Percentiles rank a stretch among this genome's conserved stretches.
Evolutionary conservation across 2,888 invertebrate species (phyloP).

Genomic region (Ophraella communa): DNA sequence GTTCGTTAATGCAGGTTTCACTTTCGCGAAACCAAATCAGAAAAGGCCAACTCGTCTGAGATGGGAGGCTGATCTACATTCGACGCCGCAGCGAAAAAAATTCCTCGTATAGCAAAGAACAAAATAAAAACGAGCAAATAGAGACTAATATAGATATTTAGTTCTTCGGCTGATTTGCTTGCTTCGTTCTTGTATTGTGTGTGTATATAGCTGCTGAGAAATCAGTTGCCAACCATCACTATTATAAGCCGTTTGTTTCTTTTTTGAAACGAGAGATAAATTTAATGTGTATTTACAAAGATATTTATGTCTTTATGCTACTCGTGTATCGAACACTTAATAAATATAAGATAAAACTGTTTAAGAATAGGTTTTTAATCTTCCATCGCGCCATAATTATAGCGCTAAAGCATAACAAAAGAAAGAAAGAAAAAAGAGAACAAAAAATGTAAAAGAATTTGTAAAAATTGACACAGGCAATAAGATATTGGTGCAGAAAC

Average conservation of each 20-base stretch:
- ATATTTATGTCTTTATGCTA: slow-evolving; percentile 32
- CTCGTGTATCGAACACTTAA: slow-evolving; percentile 33
- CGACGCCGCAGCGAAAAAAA: slow-evolving; percentile 26
- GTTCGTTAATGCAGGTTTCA: slow-evolving; percentile 40
- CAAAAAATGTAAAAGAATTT: too few species aligned
- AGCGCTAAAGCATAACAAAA: too few species aligned
- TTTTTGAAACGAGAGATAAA: too few species aligned
- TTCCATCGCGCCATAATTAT: slow-evolving; percentile 28
- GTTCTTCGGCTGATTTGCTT: too few species aligned
- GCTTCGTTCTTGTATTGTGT: too few species aligned
- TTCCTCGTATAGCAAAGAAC: neutral
- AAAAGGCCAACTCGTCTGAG: slow-evolving; percentile 18
- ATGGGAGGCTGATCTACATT: slow-evolving; percentile 35
- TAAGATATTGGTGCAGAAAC: too few species aligned
- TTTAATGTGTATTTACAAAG: slow-evolving; percentile 16
- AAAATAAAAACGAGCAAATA: too few species aligned
- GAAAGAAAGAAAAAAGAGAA: too few species aligned
- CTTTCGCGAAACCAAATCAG: slow-evolving; percentile 36
- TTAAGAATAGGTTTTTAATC: slow-evolving; percentile 27
- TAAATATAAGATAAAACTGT: slow-evolving; percentile 36
- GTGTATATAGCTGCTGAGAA: too few species aligned
- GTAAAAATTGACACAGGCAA: too few species aligned
- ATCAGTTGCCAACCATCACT: too few species aligned
- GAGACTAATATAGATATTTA: neutral
- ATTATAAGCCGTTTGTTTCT: too few species aligned